Conservation (phyloP, 1,140 invertebrate genomes). For the Linepithema humile region DNA sequence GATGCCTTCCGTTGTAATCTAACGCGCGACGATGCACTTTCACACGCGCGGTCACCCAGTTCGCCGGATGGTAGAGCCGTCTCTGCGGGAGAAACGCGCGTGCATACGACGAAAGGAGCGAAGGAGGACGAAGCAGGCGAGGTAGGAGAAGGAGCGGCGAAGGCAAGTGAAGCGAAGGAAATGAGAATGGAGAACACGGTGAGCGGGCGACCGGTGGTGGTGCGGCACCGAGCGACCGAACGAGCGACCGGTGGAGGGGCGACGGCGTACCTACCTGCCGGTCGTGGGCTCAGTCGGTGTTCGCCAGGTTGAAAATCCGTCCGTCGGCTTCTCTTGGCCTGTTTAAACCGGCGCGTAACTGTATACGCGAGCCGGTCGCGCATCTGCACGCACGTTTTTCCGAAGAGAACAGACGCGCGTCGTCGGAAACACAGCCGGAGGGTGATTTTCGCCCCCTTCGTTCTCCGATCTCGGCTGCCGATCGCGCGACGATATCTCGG, state of each 20-base stretch:
- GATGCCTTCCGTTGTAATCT: not conserved
- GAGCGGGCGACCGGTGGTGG: constrained; percentile 72
- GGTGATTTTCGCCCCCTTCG: not conserved
- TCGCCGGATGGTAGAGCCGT: constrained; percentile 40
- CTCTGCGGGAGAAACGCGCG: constrained; percentile 48
- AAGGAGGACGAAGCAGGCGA: constrained; percentile 32
- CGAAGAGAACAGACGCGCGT: not conserved
- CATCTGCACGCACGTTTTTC: not conserved
- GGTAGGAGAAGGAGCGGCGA: constrained; percentile 45
- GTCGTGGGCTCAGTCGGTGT: constrained; percentile 81
- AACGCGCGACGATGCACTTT: constrained; percentile 3
- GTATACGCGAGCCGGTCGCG: constrained; percentile 18
- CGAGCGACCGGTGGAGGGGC: constrained; percentile 67
- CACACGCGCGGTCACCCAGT: constrained; percentile 22
- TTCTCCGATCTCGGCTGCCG: not conserved
- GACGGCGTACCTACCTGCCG: constrained; percentile 79
- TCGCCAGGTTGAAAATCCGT: constrained; percentile 82
- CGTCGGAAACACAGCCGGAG: not conserved
- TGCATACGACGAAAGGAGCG: constrained; percentile 55
- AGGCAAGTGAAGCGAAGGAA: constrained; percentile 71
- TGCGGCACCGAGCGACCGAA: constrained; percentile 36
- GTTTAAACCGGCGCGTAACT: constrained; percentile 41
- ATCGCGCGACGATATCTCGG: not conserved
- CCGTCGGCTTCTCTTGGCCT: constrained; percentile 66
- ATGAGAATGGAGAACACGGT: constrained; percentile 78